phyloP scores from a whole-genome alignment of 2,797 vertebrate species.

The Macroramphosus scolopax region DNA sequence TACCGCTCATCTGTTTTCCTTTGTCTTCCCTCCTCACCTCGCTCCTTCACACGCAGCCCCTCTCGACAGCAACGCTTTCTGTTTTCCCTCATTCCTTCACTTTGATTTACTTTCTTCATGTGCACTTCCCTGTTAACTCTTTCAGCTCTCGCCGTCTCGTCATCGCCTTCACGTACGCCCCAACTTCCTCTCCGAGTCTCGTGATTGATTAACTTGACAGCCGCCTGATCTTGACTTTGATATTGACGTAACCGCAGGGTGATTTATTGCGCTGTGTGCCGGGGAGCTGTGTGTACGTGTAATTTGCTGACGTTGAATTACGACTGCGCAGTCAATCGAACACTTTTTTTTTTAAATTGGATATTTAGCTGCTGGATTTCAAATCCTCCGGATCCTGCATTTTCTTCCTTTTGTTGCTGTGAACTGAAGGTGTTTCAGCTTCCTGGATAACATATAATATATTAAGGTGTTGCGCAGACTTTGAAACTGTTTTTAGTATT shows the following conservation, averaged over 20 bases:
- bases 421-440: too few species aligned
- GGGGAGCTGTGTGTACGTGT: slow-evolving; percentile 32
- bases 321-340: slow-evolving; percentile 44
- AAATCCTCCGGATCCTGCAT: too few species aligned
- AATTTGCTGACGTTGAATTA: slow-evolving; percentile 59
- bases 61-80: slow-evolving; percentile 12
- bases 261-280: slow-evolving; percentile 53
- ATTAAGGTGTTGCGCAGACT: too few species aligned
- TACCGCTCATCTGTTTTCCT: slow-evolving; percentile 21
- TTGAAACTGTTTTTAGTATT: too few species aligned
- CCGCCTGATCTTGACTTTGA: slow-evolving; percentile 40
- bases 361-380: too few species aligned
- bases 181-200: too few species aligned
- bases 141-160: too few species aligned
- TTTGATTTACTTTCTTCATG: slow-evolving; percentile 32
- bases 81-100: slow-evolving; percentile 14
- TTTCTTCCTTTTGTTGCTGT: too few species aligned
- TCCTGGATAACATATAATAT: too few species aligned
- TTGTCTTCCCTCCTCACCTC: slow-evolving; percentile 30
- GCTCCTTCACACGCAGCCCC: not conserved
- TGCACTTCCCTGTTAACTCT: not conserved
- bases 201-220: slow-evolving; percentile 44
- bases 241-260: slow-evolving; percentile 36
- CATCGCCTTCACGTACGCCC: not conserved
- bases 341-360: too few species aligned